A percentile compares a stretch with the other conserved stretches of the same genome.
Conservation (phyloP, 1,140 invertebrate genomes). For the Drosophila grimshawi region DNA sequence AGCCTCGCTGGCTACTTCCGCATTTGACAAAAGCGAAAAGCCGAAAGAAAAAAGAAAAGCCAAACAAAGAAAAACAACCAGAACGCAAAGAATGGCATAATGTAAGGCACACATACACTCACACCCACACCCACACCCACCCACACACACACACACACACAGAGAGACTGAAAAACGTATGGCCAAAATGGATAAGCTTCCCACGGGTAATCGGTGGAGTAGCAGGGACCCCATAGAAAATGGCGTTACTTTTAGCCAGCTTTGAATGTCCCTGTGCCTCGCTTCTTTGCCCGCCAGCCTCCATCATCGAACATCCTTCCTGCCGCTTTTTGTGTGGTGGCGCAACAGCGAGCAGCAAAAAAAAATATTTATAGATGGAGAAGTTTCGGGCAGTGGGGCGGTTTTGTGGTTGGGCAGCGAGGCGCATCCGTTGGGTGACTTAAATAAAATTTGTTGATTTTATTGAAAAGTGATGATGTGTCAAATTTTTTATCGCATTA, state of each 20-base stretch:
- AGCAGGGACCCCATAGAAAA: constrained; percentile 52
- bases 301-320: constrained; percentile 56
- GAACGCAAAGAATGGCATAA: constrained; percentile 24
- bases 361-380: not conserved
- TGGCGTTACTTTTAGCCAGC: constrained; percentile 54
- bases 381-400: not conserved
- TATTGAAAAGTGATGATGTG: constrained; percentile 83
- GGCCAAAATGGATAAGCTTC: constrained; percentile 79
- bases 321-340: constrained; percentile 46
- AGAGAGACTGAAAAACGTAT: constrained; percentile 50
- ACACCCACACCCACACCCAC: not conserved
- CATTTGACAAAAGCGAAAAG: constrained; percentile 62
- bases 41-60: constrained; percentile 52
- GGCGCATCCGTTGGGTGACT: constrained; percentile 74
- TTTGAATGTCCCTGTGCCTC: not conserved
- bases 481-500: constrained; percentile 83
- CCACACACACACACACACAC: constrained; percentile 33
- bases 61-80: constrained; percentile 55
- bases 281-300: constrained; percentile 10
- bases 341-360: constrained; percentile 16
- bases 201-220: constrained; percentile 33
- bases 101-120: constrained; percentile 6
- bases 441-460: constrained; percentile 83
- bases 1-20: constrained; percentile 54
- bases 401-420: constrained; percentile 43